Evolutionary conservation across 1,140 invertebrate genomes (phyloP).

Genomic region (Apocrypta bakeri): DNA sequence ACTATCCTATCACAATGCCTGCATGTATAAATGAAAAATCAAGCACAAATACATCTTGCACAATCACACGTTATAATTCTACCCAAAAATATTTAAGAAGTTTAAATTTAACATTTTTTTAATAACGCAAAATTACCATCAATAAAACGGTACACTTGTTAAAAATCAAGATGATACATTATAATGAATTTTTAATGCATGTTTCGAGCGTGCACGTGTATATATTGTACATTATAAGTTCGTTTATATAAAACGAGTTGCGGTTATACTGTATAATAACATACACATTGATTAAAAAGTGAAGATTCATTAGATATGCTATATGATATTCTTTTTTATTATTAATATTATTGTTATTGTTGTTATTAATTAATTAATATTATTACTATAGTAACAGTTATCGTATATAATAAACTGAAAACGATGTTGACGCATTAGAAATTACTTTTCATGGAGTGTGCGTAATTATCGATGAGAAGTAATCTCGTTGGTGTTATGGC

Average conservation of each 20-base stretch:
- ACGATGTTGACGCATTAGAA: slow-evolving; percentile 38
- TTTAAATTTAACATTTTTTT: not conserved
- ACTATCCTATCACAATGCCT: no score
- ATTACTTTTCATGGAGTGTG: slow-evolving; percentile 40
- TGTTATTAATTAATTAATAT: slow-evolving; percentile 23
- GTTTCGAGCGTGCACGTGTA: not conserved
- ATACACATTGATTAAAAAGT: slow-evolving; percentile 39
- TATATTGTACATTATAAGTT: slow-evolving; percentile 11
- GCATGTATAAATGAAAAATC: not conserved
- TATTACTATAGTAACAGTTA: slow-evolving; percentile 38
- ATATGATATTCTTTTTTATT: slow-evolving; percentile 49
- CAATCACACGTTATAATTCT: not conserved
- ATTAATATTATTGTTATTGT: slow-evolving; percentile 21
- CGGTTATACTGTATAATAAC: slow-evolving; percentile 20
- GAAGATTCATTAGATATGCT: slow-evolving; percentile 46
- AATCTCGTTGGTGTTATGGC: slow-evolving; percentile 43
- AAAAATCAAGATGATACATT: not conserved
- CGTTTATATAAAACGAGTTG: not conserved
- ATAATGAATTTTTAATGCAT: not conserved
- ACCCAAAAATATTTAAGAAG: not conserved
- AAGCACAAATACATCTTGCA: not conserved
- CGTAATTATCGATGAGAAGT: slow-evolving; percentile 39
- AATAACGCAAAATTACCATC: not conserved
- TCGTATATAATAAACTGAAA: slow-evolving; percentile 37
- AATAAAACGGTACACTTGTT: not conserved